Evolutionary conservation across 2,888 invertebrate species (phyloP).

Genomic region (Athetis lepigone): DNA sequence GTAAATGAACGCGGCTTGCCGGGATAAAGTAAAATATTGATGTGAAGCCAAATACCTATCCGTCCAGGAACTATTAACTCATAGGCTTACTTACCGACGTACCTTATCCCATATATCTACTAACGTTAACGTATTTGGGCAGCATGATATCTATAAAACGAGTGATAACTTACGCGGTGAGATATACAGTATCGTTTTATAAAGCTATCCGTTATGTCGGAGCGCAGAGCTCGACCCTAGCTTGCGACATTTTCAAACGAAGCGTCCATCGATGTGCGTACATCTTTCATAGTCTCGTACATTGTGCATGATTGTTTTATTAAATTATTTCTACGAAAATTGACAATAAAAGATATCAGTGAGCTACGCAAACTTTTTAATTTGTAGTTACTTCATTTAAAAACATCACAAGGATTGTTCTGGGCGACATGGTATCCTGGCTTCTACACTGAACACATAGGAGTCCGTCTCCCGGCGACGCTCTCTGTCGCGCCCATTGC

Average conservation of each 20-base stretch:
- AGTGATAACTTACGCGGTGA: constrained; percentile 84
- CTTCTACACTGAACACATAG: constrained; percentile 85
- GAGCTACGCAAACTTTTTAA: constrained; percentile 63
- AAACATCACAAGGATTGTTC: constrained; percentile 79
- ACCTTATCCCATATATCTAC: constrained; percentile 75
- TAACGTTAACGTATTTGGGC: constrained; percentile 76
- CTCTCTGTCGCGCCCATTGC: constrained; percentile 72
- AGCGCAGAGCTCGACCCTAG: constrained; percentile 62
- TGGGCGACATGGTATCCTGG: constrained; percentile 76
- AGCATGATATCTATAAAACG: constrained; percentile 78
- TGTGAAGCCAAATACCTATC: constrained; percentile 61
- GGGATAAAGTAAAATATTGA: constrained; percentile 65
- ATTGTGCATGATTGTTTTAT: constrained; percentile 64
- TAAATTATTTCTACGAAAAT: constrained; percentile 63
- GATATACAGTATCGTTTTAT: constrained; percentile 78
- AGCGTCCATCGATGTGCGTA: constrained; percentile 73
- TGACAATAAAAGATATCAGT: constrained; percentile 67
- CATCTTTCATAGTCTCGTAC: constrained; percentile 62
- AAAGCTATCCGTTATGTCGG: constrained; percentile 76
- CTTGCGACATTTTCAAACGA: constrained; percentile 82
- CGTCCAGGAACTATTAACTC: constrained; percentile 66
- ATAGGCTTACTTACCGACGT: constrained; percentile 67
- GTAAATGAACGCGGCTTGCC: constrained; percentile 67
- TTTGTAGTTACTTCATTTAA: constrained; percentile 72
- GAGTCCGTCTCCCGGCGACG: constrained; percentile 77